These are phyloP conservation scores for Bubo bubo DNA, from an alignment of 2,113 vertebrate genomes.

Conservation along the genomic window DNA sequence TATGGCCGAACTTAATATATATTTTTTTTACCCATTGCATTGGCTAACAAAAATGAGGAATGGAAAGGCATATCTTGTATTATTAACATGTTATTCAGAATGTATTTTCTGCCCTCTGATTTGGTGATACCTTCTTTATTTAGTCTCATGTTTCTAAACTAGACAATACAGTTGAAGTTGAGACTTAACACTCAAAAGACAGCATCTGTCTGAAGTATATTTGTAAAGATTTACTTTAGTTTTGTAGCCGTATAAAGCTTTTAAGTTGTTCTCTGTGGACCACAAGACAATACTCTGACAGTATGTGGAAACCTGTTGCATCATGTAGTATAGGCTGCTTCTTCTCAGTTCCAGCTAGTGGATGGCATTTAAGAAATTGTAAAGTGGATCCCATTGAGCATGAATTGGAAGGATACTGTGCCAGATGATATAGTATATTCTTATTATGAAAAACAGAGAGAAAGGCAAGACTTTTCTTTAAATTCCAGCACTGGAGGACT, in stretches of 20 bases:
- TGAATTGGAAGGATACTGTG: not conserved
- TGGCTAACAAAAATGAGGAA: not conserved
- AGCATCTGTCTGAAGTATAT: not conserved
- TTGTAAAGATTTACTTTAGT: not conserved
- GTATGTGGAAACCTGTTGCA: not conserved
- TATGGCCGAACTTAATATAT: not conserved
- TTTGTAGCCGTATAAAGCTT: not conserved
- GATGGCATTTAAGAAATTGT: not conserved
- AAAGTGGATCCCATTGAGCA: not conserved
- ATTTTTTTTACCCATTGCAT: not conserved
- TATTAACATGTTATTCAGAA: not conserved
- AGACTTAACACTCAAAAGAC: not conserved
- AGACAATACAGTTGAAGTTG: not conserved
- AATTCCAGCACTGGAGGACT: not conserved
- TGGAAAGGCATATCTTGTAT: not conserved
- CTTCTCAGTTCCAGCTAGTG: not conserved
- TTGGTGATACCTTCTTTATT: not conserved
- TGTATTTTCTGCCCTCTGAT: not conserved
- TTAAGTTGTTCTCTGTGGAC: not conserved
- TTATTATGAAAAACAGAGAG: not conserved
- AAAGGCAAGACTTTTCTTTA: not conserved
- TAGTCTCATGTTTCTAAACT: not conserved
- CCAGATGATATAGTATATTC: not conserved
- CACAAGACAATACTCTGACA: not conserved
- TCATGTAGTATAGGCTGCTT: not conserved